Evolutionary conservation across 37 sponge, comb jelly and placozoan species (phyloP).

Genomic region (Chondrilla cf. caribensis): DNA sequence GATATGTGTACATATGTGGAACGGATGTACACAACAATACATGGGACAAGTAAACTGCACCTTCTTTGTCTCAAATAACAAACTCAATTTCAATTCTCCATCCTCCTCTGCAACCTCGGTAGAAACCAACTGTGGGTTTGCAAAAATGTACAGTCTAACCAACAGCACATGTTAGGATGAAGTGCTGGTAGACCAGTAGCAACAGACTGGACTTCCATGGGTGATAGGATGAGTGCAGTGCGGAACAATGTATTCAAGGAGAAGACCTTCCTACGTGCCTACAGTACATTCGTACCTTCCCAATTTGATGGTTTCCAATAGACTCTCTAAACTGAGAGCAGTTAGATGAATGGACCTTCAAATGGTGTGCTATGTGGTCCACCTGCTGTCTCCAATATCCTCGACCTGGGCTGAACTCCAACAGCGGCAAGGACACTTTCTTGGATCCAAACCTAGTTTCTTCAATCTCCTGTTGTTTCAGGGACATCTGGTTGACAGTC

Average conservation of each 20-base stretch:
- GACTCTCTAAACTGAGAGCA: constrained; percentile 47
- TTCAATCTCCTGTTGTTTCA: background rate
- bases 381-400: constrained; percentile 84
- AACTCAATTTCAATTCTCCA: background rate
- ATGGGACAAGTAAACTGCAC: too few species aligned
- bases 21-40: too few species aligned
- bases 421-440: background rate
- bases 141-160: too few species aligned
- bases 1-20: too few species aligned
- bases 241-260: too few species aligned
- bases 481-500: constrained; percentile 1
- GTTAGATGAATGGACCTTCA: constrained; percentile 48
- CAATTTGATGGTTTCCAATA: constrained; percentile 61
- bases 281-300: constrained; percentile 74
- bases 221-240: too few species aligned
- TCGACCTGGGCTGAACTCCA: constrained; percentile 66
- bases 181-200: too few species aligned
- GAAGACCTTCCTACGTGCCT: too few species aligned
- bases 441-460: background rate
- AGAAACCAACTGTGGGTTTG: constrained; percentile 14
- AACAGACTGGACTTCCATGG: too few species aligned
- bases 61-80: constrained; percentile 14
- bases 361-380: constrained; percentile 68
- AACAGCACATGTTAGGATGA: too few species aligned
- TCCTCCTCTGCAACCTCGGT: constrained; percentile 8